A percentile compares a stretch with the other conserved stretches of the same genome.
Evolutionary conservation across 2,888 invertebrate genomes (phyloP).

Genomic region (Cataglyphis rosenhaueri): DNA sequence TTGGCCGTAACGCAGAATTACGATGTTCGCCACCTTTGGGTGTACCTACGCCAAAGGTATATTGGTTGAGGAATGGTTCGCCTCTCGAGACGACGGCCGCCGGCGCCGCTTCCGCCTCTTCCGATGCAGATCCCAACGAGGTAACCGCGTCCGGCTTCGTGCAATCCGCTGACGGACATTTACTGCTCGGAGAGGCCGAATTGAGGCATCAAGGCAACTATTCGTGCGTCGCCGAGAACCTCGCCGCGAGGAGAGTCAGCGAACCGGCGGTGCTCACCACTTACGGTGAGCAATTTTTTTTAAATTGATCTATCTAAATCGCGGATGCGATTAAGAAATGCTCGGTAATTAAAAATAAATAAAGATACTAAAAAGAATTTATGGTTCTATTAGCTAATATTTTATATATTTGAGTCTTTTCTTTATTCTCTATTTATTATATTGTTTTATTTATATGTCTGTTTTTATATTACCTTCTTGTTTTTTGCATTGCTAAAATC

Average conservation of each 20-base stretch:
- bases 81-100: slow-evolving; percentile 89
- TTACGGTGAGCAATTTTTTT: slow-evolving; percentile 88
- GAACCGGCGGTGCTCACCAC: slow-evolving; percentile 94
- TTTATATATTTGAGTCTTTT: neutral
- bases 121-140: slow-evolving; percentile 70
- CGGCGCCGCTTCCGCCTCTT: slow-evolving; percentile 49
- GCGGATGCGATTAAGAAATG: slow-evolving; percentile 8
- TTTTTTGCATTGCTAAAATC: neutral
- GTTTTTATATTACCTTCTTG: neutral
- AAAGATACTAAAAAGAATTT: slow-evolving; percentile 7
- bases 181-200: slow-evolving; percentile 93
- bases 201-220: slow-evolving; percentile 94
- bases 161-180: slow-evolving; percentile 92
- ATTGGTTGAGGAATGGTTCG: slow-evolving; percentile 92
- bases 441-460: slow-evolving; percentile 9
- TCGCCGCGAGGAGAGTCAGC: slow-evolving; percentile 93
- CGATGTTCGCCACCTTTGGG: slow-evolving; percentile 95
- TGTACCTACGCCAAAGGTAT: slow-evolving; percentile 92
- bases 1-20: slow-evolving; percentile 92
- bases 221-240: slow-evolving; percentile 96
- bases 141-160: slow-evolving; percentile 86
- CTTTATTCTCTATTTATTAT: neutral
- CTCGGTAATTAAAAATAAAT: neutral
- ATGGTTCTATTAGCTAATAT: neutral
- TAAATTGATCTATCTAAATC: neutral